These are phyloP conservation scores for Hoplostethus mediterraneus DNA, from an alignment of 2,797 vertebrate genomes.

Conservation along the genomic window DNA sequence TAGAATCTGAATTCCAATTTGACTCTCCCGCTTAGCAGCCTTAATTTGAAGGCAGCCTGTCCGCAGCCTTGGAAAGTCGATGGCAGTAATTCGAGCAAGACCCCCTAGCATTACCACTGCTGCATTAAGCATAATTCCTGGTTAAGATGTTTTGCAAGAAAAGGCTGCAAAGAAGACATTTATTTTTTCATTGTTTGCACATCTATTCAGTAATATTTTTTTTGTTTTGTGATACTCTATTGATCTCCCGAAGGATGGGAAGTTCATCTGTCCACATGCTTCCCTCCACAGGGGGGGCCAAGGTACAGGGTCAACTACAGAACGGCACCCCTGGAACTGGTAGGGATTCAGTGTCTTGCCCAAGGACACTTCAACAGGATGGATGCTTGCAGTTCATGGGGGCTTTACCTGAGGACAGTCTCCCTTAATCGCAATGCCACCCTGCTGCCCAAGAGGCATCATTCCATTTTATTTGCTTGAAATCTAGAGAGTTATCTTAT, in stretches of 20 bases:
- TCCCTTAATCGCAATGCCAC: conserved; percentile 12
- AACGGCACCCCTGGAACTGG: conserved; percentile 38
- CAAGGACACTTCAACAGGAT: conserved; percentile 79
- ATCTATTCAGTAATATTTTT: conserved; percentile 61
- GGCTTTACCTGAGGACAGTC: conserved; percentile 72
- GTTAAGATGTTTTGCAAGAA: conserved; percentile 57
- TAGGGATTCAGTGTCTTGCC: conserved; percentile 59
- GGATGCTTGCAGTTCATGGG: conserved; percentile 66
- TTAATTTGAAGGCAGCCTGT: conserved; percentile 85
- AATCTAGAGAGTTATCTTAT: background rate
- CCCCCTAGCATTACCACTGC: conserved; percentile 74
- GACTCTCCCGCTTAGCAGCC: conserved; percentile 80
- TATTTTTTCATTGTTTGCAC: conserved; percentile 47
- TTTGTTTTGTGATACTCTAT: conserved; percentile 51
- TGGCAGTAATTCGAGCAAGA: conserved; percentile 78
- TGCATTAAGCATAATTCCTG: conserved; percentile 76
- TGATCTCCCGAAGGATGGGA: conserved; percentile 29
- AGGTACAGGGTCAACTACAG: conserved; percentile 60
- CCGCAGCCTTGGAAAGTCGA: conserved; percentile 76
- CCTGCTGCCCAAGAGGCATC: background rate
- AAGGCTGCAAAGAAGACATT: conserved; percentile 66
- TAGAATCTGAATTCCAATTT: conserved; percentile 87
- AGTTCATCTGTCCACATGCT: conserved; percentile 56
- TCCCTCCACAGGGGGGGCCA: conserved; percentile 63
- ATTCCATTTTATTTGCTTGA: conserved; percentile 33